phyloP scores from a whole-genome alignment of 2,113 vertebrate species.

The Corythoichthys haematopterus region DNA sequence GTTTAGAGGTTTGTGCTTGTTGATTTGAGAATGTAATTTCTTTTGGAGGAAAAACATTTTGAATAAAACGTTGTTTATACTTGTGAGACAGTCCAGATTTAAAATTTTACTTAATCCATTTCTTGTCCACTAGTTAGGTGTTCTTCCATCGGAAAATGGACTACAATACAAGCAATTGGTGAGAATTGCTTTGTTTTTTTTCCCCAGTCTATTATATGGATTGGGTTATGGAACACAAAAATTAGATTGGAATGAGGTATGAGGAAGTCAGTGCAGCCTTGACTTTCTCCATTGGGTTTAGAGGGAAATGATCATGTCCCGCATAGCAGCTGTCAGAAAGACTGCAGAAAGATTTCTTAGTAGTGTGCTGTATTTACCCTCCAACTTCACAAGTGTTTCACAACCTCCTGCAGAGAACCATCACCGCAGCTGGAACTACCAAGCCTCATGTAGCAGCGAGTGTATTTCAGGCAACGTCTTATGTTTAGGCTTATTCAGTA shows the following conservation, averaged over 20 bases:
- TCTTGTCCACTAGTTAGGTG: too few species aligned
- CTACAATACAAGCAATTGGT: neutral
- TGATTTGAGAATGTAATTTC: too few species aligned
- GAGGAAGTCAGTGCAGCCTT: constrained; percentile 9
- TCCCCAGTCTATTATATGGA: neutral
- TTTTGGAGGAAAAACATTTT: neutral
- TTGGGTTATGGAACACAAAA: constrained; percentile 2
- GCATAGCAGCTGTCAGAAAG: constrained; percentile 20
- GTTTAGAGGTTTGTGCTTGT: too few species aligned
- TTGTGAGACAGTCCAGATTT: too few species aligned
- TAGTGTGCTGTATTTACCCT: constrained; percentile 17
- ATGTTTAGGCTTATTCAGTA: constrained; percentile 9
- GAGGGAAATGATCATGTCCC: constrained; percentile 16
- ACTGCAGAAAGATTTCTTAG: constrained; percentile 21
- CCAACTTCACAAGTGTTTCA: constrained; percentile 15
- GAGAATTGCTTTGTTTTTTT: neutral
- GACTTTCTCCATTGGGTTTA: constrained; percentile 16
- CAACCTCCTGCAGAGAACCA: constrained; percentile 14
- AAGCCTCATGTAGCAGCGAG: neutral
- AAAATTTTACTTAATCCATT: too few species aligned
- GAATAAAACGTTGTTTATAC: too few species aligned
- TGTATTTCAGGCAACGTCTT: constrained; percentile 3
- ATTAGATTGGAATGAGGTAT: constrained; percentile 16
- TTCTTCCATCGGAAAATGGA: neutral
- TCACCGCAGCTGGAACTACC: constrained; percentile 18